Conservation (phyloP, 2,888 invertebrate genomes). For the Micoletzkya japonica region DNA sequence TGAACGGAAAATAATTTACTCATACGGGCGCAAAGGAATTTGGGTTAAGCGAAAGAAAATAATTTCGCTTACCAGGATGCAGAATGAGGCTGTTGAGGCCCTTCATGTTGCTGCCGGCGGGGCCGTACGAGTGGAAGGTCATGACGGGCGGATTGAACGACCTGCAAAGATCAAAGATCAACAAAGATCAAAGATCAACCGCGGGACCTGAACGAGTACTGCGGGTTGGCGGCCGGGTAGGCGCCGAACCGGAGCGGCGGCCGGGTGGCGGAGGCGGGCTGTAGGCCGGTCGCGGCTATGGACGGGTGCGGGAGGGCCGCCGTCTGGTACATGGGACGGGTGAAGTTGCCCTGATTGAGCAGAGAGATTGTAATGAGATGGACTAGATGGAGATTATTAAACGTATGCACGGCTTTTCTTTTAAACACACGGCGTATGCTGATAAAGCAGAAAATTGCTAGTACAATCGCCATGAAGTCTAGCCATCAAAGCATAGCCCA, state of each 20-base stretch:
- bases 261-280: not conserved
- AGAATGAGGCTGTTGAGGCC: constrained; percentile 47
- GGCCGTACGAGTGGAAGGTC: constrained; percentile 12
- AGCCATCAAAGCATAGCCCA: no score
- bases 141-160: constrained; percentile 21
- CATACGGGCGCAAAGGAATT: no score
- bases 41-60: no score
- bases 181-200: not conserved
- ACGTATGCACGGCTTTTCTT: no score
- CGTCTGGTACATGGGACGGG: not conserved
- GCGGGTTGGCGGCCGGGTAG: not conserved
- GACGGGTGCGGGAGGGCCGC: not conserved
- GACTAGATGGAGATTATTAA: not conserved
- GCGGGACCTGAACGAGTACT: constrained; percentile 9
- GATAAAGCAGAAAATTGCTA: no score
- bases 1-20: no score
- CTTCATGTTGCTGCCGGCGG: constrained; percentile 41
- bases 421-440: no score
- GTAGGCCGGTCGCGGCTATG: not conserved
- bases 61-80: constrained; percentile 41
- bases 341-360: not conserved
- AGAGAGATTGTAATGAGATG: not conserved
- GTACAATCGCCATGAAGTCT: no score
- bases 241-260: not conserved
- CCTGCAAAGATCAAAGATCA: not conserved